Evolutionary conservation across 2,797 vertebrate species (phyloP), one percentile per base, ranked within the genome.

Genomic region (Acanthurus tractus): DNA sequence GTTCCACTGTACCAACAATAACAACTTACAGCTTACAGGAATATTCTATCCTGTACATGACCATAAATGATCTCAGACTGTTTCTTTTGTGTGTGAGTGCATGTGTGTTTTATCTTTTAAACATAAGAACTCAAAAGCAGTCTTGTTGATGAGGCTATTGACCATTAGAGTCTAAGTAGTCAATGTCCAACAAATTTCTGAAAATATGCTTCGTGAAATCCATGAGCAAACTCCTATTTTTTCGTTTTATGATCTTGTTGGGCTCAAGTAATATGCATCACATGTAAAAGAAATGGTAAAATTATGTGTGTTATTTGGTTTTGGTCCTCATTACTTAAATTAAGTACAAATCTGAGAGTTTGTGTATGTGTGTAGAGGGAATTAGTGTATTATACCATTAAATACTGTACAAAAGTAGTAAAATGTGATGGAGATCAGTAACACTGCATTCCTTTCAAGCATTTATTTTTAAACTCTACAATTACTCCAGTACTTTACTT

Each of bases 1-100:
- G 22, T 34, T 69, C 11, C 53, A 34, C 10, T 57, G 22, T n/a
- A 56, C 36, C 55, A 82, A 34, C 14, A 78, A 54, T 11, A 67
- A 57, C 44, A 57, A 29, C 50, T 8, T 50, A 4, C 48, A 65
- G 17, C 50, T 8, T 50, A 4, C 48, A 65, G 17, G 23, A 62
- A 22, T 52, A 4, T 68, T 64, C 40, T 54, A 6, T 42, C 7
- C 17, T 7, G 42, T 44, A 36, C 34, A 20, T 63, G 57, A 53
- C 2, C 1, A 22, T 42, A 62, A 59, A 50, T 14, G 0, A 15
- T 8, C 54, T 45, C 25, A 36, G 40, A n/a, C 36, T n/a, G 14
- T n/a, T 48, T 11, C 55, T 1, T 59, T n/a, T 40, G 8, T 40
- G 8, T 11, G 38, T 40, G 8, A 9, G 58, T 22, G 0, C 18